phyloP scores from a whole-genome alignment of 1,140 invertebrate genomes.

The Cotesia glomerata region DNA sequence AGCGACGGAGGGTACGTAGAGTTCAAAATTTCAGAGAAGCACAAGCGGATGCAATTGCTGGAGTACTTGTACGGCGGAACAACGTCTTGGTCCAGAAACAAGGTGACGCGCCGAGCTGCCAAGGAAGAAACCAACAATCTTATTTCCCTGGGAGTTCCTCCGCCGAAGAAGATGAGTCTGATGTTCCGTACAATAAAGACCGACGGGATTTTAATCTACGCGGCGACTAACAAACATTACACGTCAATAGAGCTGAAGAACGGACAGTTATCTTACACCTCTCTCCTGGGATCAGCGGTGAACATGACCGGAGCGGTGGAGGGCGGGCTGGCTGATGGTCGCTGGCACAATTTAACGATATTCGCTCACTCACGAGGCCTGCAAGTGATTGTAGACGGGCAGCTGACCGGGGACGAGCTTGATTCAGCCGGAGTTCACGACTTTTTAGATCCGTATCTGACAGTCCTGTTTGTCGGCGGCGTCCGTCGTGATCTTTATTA shows the following conservation, averaged over 20 bases:
- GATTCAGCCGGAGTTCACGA: slow-evolving; percentile 86
- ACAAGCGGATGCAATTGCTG: slow-evolving; percentile 82
- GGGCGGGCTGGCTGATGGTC: slow-evolving; percentile 73
- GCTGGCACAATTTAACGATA: slow-evolving; percentile 85
- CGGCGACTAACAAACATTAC: slow-evolving; percentile 86
- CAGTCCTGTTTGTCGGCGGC: slow-evolving; percentile 79
- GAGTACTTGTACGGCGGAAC: slow-evolving; percentile 77
- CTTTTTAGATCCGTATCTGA: slow-evolving; percentile 89
- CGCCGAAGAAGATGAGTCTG: slow-evolving; percentile 78
- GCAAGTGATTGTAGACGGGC: slow-evolving; percentile 73
- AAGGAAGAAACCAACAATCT: slow-evolving; percentile 30
- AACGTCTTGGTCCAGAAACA: slow-evolving; percentile 70
- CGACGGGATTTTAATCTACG: slow-evolving; percentile 81
- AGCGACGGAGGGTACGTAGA: slow-evolving; percentile 78
- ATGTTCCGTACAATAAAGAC: slow-evolving; percentile 79
- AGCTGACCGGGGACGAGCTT: slow-evolving; percentile 80
- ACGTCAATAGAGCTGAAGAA: slow-evolving; percentile 76
- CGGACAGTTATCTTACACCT: slow-evolving; percentile 77
- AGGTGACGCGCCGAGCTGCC: slow-evolving; percentile 44
- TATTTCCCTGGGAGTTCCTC: slow-evolving; percentile 45
- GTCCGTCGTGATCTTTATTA: slow-evolving; percentile 66
- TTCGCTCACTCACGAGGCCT: slow-evolving; percentile 73
- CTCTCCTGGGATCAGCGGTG: slow-evolving; percentile 75
- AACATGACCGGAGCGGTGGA: slow-evolving; percentile 78
- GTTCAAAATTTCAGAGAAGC: slow-evolving; percentile 82